Percentiles rank a stretch among this genome's conserved stretches.
Conservation (phyloP, 2,888 invertebrate species). For the Drosophila anceps region DNA sequence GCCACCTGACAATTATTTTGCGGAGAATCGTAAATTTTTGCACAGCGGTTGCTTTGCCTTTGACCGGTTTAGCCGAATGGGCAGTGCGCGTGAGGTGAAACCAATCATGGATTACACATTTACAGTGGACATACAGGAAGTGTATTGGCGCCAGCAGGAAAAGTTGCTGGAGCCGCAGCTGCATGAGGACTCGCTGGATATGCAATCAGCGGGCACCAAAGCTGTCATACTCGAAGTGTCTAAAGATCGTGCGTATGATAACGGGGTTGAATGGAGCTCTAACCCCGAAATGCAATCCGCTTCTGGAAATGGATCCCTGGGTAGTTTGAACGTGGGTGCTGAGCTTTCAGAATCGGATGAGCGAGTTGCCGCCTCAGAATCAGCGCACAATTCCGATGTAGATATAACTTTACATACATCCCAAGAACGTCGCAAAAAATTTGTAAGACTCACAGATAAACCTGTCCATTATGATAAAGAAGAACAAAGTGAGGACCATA, state of each 20-base stretch:
- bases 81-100: slow-evolving; percentile 56
- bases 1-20: slow-evolving; percentile 68
- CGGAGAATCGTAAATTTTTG: slow-evolving; percentile 34
- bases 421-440: slow-evolving; percentile 35
- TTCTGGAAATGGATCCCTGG: slow-evolving; percentile 16
- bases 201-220: slow-evolving; percentile 26
- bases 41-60: slow-evolving; percentile 63
- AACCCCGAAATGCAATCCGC: neutral
- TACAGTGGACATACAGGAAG: slow-evolving; percentile 62
- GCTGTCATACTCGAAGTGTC: slow-evolving; percentile 38
- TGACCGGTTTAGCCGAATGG: slow-evolving; percentile 60
- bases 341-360: slow-evolving; percentile 59
- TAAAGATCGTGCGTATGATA: slow-evolving; percentile 25
- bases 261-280: slow-evolving; percentile 1
- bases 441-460: slow-evolving; percentile 26
- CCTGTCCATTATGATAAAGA: neutral
- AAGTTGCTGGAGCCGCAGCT: neutral
- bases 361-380: neutral
- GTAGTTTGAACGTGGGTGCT: slow-evolving; percentile 56
- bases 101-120: slow-evolving; percentile 79
- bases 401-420: neutral
- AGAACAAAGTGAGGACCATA: neutral
- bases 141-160: slow-evolving; percentile 42
- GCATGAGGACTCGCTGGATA: slow-evolving; percentile 12
- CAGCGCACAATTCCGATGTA: neutral